A percentile compares a stretch with the other conserved stretches of the same genome.
Conservation (phyloP, 1,140 invertebrate genomes). For the Bactericera cockerelli region DNA sequence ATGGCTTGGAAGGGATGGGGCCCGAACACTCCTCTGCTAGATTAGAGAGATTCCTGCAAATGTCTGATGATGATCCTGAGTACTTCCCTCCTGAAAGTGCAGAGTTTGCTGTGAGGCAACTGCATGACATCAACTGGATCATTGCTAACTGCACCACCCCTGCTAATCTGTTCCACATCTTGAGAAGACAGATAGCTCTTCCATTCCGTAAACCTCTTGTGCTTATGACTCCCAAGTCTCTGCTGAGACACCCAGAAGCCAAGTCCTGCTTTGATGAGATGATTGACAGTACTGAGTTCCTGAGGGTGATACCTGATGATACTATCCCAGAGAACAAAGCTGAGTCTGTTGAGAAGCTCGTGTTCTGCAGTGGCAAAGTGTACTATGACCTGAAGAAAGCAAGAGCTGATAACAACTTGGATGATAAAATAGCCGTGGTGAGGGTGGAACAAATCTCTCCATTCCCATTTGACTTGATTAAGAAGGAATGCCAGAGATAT, state of each 20-base stretch:
- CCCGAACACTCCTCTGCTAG: slow-evolving; percentile 91
- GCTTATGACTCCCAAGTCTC: slow-evolving; percentile 73
- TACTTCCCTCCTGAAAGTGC: slow-evolving; percentile 34
- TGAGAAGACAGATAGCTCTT: slow-evolving; percentile 76
- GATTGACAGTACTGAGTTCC: slow-evolving; percentile 43
- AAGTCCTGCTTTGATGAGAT: slow-evolving; percentile 64
- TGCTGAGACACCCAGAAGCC: slow-evolving; percentile 64
- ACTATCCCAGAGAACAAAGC: slow-evolving; percentile 47
- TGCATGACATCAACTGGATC: slow-evolving; percentile 58
- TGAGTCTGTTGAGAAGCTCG: slow-evolving; percentile 45
- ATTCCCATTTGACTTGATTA: slow-evolving; percentile 68
- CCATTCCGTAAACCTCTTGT: slow-evolving; percentile 86
- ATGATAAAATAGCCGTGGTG: slow-evolving; percentile 53
- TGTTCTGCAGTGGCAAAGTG: slow-evolving; percentile 70
- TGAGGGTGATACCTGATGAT: slow-evolving; percentile 52
- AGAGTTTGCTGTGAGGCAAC: slow-evolving; percentile 36
- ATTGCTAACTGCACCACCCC: slow-evolving; percentile 86
- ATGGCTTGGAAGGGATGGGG: slow-evolving; percentile 88
- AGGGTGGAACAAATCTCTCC: slow-evolving; percentile 71
- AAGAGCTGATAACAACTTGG: slow-evolving; percentile 43
- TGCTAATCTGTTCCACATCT: slow-evolving; percentile 91
- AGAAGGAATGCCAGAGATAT: slow-evolving; percentile 51
- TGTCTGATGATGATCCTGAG: slow-evolving; percentile 67
- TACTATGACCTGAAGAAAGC: slow-evolving; percentile 65
- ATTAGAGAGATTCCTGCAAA: slow-evolving; percentile 82